These are phyloP conservation scores for Meriones psammophilus DNA, from an alignment of 2,797 vertebrate genomes.

Conservation along the genomic window DNA sequence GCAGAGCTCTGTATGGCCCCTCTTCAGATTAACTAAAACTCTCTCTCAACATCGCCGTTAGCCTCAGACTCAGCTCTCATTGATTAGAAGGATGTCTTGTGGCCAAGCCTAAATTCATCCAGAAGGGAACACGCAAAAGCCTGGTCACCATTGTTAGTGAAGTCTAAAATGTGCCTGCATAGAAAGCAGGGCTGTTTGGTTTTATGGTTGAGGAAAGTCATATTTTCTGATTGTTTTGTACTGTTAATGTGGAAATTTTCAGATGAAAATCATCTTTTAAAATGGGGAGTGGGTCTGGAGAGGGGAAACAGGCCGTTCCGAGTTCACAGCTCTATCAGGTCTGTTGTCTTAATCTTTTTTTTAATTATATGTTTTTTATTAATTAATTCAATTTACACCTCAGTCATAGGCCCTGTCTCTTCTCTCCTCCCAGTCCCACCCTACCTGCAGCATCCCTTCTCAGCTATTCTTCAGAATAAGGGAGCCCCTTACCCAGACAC, in stretches of 20 bases:
- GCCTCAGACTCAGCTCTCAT: not conserved
- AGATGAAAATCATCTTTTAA: not conserved
- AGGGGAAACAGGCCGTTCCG: constrained; percentile 38
- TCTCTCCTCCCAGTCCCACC: no score
- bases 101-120: not conserved
- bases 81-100: not conserved
- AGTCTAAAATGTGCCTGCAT: not conserved
- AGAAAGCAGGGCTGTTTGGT: not conserved
- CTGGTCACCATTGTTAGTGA: not conserved
- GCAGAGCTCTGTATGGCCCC: no score
- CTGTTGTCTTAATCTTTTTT: not conserved
- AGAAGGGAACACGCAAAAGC: not conserved
- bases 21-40: not conserved
- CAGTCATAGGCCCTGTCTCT: no score
- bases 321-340: constrained; percentile 9
- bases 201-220: constrained; percentile 16
- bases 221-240: not conserved
- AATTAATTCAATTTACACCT: no score
- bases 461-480: no score
- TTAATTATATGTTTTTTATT: no score
- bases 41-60: not conserved
- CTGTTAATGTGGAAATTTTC: not conserved
- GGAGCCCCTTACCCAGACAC: no score
- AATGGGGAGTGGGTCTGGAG: not conserved
- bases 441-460: no score